These are phyloP conservation scores for Epinotia brunnichana DNA, from an alignment of 2,888 invertebrate species.

Conservation along the genomic window DNA sequence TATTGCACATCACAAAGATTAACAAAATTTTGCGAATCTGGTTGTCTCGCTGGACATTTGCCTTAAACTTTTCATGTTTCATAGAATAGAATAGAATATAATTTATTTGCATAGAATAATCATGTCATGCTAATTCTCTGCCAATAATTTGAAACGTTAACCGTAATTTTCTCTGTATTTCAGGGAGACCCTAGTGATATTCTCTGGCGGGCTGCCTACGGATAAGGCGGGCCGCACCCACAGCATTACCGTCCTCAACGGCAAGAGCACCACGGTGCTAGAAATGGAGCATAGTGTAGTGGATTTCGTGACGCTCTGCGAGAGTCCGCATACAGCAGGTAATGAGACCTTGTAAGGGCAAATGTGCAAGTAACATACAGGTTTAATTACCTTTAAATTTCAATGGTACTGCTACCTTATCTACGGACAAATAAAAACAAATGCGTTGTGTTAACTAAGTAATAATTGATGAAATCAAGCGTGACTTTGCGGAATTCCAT, in stretches of 20 bases:
- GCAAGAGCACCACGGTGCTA: constrained; percentile 97
- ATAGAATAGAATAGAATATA: no score
- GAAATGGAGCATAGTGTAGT: constrained; percentile 99
- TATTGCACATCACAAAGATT: no score
- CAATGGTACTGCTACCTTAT: neutral
- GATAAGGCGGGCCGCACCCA: constrained; percentile 95
- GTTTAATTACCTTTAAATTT: no score
- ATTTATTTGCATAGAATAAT: no score
- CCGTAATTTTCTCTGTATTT: constrained; percentile 52
- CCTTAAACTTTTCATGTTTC: neutral
- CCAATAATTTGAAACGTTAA: neutral
- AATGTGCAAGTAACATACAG: no score
- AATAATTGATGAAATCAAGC: no score
- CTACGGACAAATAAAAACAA: neutral
- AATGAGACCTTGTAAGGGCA: constrained; percentile 46
- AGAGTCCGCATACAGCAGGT: constrained; percentile 97
- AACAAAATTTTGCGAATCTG: neutral
- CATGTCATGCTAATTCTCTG: neutral
- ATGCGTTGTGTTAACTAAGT: neutral
- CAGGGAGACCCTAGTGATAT: constrained; percentile 97
- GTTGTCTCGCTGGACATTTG: no score
- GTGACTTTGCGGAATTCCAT: no score
- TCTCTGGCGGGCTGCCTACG: constrained; percentile 97
- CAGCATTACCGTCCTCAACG: constrained; percentile 97
- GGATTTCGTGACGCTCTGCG: constrained; percentile 98